These are phyloP conservation scores for Antheraea mylitta DNA, from an alignment of 1,140 invertebrate species.

Conservation along the genomic window DNA sequence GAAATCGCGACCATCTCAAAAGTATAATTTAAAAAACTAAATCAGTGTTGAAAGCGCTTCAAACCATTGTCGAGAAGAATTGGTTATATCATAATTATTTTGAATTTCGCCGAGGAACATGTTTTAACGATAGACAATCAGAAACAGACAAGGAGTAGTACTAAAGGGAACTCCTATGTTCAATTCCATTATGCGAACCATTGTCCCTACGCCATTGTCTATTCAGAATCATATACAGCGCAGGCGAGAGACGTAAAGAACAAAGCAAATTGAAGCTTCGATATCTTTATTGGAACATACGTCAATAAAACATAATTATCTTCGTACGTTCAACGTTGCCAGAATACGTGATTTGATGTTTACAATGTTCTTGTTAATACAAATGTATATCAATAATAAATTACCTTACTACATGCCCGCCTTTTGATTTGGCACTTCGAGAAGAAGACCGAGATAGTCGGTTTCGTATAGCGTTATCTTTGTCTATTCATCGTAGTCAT, in stretches of 20 bases:
- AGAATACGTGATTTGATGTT: no score
- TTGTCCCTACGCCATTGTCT: conserved; percentile 23
- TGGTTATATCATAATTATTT: neutral
- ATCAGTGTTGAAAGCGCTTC: neutral
- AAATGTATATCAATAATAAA: no score
- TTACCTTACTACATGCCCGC: no score
- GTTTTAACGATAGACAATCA: conserved; percentile 8
- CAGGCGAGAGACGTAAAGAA: neutral
- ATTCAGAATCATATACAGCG: conserved; percentile 1
- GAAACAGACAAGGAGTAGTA: conserved; percentile 3
- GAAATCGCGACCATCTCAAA: no score
- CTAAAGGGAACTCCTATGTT: conserved; percentile 10
- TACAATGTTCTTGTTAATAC: no score
- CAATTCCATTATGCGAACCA: conserved; percentile 13
- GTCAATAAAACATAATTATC: neutral
- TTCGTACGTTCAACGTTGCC: neutral
- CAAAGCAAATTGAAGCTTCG: neutral
- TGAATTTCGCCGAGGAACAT: neutral
- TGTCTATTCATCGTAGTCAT: no score
- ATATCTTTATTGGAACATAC: neutral
- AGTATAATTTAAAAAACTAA: no score
- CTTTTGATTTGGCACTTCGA: no score
- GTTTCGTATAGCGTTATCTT: no score
- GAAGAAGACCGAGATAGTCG: no score
- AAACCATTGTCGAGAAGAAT: neutral